Percentiles rank a stretch among this genome's conserved stretches.
Conservation (phyloP, 1,140 invertebrate species). For the Nephila pilipes region DNA sequence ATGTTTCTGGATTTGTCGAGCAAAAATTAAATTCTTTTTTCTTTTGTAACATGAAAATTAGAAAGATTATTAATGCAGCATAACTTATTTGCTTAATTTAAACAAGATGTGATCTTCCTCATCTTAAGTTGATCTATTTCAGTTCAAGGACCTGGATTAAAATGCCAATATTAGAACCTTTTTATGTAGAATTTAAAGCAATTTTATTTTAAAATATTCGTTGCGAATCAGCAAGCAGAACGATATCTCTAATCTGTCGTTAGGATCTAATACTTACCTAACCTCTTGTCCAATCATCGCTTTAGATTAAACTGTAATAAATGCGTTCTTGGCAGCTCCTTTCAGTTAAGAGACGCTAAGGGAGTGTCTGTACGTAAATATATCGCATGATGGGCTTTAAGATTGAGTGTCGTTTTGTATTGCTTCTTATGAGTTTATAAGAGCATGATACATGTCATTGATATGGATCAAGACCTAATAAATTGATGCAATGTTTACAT, state of each 20-base stretch:
- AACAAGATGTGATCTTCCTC: too few species aligned
- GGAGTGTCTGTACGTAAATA: neutral
- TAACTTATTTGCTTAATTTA: too few species aligned
- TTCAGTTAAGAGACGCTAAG: neutral
- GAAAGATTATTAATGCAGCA: too few species aligned
- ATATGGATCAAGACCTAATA: neutral
- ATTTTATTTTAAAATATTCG: neutral
- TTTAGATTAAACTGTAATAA: constrained; percentile 1
- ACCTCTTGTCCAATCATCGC: neutral
- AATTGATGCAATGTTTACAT: neutral
- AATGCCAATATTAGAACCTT: too few species aligned
- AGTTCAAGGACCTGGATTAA: too few species aligned
- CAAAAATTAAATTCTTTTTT: too few species aligned
- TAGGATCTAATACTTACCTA: neutral
- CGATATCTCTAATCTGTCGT: neutral
- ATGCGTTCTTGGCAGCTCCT: neutral
- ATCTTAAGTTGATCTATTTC: too few species aligned
- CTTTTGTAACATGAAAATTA: too few species aligned
- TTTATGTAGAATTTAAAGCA: too few species aligned
- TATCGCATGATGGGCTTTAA: neutral
- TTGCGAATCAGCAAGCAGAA: neutral
- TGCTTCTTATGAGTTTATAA: neutral
- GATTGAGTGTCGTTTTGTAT: neutral
- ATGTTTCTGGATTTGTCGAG: too few species aligned
- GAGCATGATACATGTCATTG: neutral